Evolutionary conservation across 2,113 vertebrate species (phyloP).

Genomic region (Poeciliopsis occidentalis): DNA sequence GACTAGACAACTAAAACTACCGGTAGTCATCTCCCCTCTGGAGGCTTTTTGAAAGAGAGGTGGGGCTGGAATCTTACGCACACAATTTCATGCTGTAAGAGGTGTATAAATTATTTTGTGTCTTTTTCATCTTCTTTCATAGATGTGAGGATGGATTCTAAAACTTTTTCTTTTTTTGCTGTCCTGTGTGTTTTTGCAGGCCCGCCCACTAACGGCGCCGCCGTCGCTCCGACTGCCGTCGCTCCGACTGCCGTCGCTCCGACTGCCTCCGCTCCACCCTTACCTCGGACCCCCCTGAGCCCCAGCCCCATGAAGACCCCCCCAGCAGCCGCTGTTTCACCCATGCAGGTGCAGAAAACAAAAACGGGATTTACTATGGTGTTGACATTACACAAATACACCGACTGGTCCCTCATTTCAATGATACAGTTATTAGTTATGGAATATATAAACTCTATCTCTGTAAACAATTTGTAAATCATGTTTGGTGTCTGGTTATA

Average conservation of each 20-base stretch:
- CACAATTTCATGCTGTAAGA: too few species aligned
- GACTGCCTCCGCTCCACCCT: conserved; percentile 79
- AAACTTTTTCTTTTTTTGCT: neutral
- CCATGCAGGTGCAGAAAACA: conserved; percentile 87
- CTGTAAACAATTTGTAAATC: neutral
- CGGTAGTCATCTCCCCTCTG: too few species aligned
- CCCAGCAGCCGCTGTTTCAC: conserved; percentile 93
- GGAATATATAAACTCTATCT: neutral
- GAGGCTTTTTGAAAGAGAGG: too few species aligned
- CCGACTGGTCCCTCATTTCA: neutral
- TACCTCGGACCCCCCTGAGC: conserved; percentile 93
- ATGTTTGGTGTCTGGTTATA: neutral
- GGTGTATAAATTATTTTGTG: neutral
- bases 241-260: conserved; percentile 72
- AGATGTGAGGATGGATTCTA: neutral
- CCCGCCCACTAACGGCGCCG: conserved; percentile 58
- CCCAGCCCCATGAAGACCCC: conserved; percentile 96
- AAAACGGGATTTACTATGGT: neutral
- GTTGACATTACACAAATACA: neutral
- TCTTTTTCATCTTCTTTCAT: neutral
- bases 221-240: conserved; percentile 72
- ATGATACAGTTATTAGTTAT: neutral
- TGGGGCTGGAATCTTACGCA: too few species aligned
- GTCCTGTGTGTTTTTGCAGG: conserved; percentile 33
- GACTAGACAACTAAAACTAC: too few species aligned